Base-by-base conservation (phyloP, 2,797 vertebrate species). In the Arrhamphus sclerolepis region DNA sequence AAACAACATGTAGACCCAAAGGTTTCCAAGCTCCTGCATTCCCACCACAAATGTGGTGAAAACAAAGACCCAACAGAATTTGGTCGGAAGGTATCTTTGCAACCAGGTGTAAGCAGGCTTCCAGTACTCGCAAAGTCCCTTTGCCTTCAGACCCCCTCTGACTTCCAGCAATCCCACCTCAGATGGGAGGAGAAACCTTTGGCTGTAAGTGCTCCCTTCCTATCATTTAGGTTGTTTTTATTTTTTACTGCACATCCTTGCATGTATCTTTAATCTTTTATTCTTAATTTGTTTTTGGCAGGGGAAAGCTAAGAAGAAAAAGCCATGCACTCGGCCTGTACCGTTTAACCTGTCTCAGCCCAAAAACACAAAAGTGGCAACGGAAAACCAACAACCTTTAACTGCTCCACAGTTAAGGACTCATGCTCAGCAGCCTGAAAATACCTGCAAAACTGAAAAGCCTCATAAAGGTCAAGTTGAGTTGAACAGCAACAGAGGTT, bases 111-210 rank as follows among this genome's bases (percentile, higher is more conserved):
- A 10, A 94, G 92, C 69, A 80, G 88, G 10, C 89, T 94, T 56
- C 93, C 93, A 0, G 90, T 94, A 13, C 90, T 91, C 0, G 82
- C 87, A 18, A 93, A 91, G 74, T 83, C 89, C 18, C 61, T 88
- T 40, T 70, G 11, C 46, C 83, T 86, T 41, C 81, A 84, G 41
- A 63, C 78, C 24, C 62, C 76, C 4, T 77, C 46, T 0, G 74
- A 86, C 58, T 83, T 89, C 43, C 46, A 62, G 54, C 75, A 82
- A 14, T 75, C 74, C 14, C 77, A 90, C 69, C 60, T 60, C 21
- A 81, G 43, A 56, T 93, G 91, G 92, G 90, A 94, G 69, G 87
- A 89, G 52, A 92, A 88, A 68, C 80, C 80, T 22, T 66, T 92
- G 28, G 66, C 79, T 73, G 93, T 94, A 76, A 87, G 89, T 79